Evolutionary conservation across 1,140 invertebrate species (phyloP), one percentile per base, ranked within the genome.

Genomic region (Diplogasteroides magnus): DNA sequence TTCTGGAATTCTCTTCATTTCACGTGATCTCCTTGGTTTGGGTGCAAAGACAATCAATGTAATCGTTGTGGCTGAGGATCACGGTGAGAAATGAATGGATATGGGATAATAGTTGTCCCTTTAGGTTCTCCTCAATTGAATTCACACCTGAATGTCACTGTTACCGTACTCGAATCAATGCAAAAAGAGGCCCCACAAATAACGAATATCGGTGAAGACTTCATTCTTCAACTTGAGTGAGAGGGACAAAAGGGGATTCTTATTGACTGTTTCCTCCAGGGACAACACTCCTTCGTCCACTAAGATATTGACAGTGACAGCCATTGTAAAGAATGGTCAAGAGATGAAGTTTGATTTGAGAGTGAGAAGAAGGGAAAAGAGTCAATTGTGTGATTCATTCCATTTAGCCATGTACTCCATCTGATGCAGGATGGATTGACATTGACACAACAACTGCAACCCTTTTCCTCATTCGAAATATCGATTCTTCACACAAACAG

Each of bases 141-240:
- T 23, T 37, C 64, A 6, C 31, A 3, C 19, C 31, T 65, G 13
- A 31, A 31, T 37, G 14, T 65, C 2, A 48, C 31, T 14, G 48
- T 65, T 55, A 48, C 64, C 23, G 37, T 65, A 29, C 64, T 63
- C 59, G 63, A 71, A 31, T 37, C 37, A 56, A 67, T 58, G 15
- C 26, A 32, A 0, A 57, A 67, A 25, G 29, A 58, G 1, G 25
- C 59, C 55, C 57, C 65, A 15, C 31, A 67, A 27, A 57, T 58
- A 14, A 23, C 11, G 6, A 48, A 48, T 48, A 6, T 48, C 19
- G 6, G 6, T 11, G 37, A 48, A 19, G 37, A 48, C 19, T 48
- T 48, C 37, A 19, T 48, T 48, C 6, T 48, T 19, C 37, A 48
- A 48, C 6, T 48, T 19, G 19, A 48, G 37, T 48, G 19, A 11